Evolutionary conservation across 2,797 vertebrate species (phyloP), one percentile per base, ranked within the genome.

Genomic region (Erethizon dorsatum): DNA sequence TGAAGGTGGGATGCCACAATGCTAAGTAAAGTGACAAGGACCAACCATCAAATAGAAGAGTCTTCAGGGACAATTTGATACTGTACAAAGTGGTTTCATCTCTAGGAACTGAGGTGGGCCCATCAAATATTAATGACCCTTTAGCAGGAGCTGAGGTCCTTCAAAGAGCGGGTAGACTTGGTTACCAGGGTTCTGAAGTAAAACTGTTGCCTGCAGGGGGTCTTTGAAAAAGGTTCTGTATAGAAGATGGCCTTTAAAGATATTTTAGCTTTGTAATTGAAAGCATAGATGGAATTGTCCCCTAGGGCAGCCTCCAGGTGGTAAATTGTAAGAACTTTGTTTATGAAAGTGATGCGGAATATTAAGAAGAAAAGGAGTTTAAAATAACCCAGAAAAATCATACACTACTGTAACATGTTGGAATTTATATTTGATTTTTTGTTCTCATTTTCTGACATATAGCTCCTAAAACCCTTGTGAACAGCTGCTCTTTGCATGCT

Each of bases 81-180:
- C 69, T 78, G 65, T 71, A 57, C 83, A 67, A 71, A 97, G 96
- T 91, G 96, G 90, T 96, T 97, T 92, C 75, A 77, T 88, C 87
- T 97, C 97, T 86, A 71, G 50, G 73, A 95, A 94, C 87, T 37
- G n/a, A 91, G 95, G 75, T 73, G 3, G 2, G 75, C 4, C 71
- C 77, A 97, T 97, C 73, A 97, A 97, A 96, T 96, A 98, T 96
- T 98, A 94, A 98, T 95, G 83, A 56, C 12, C 45, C 63, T 83
- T 90, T 79, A 92, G 20, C 69, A 52, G 52, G 54, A 80, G 15
- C 59, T 79, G 31, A 47, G 96, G 93, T 80, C 84, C 90, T 95
- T 97, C 59, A 90, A 33, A 73, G 45, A 41, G 57, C 24, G 87
- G 56, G 22, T 24, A 26, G 90, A 86, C 69, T 73, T 65, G 83